Percentiles rank a stretch among this genome's conserved stretches.
Conservation (phyloP, 2,797 vertebrate genomes). For the Myripristis jacobus region DNA sequence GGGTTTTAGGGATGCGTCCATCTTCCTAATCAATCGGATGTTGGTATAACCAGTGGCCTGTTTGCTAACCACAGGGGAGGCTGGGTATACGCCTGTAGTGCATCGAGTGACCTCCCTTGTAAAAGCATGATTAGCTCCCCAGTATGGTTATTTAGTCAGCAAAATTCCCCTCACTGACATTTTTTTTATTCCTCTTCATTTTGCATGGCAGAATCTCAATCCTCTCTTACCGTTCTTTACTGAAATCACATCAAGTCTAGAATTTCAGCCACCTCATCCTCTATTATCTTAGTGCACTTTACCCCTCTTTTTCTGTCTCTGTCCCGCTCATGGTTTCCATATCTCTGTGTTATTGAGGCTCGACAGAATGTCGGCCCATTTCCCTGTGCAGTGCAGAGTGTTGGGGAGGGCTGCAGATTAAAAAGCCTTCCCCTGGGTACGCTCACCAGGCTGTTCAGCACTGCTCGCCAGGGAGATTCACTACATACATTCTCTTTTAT, state of each 20-base stretch:
- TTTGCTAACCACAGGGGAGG: slow-evolving; percentile 24
- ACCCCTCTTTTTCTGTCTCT: slow-evolving; percentile 37
- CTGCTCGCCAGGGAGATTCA: slow-evolving; percentile 78
- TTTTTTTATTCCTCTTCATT: slow-evolving; percentile 1
- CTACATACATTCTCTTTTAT: slow-evolving; percentile 84
- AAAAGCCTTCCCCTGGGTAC: slow-evolving; percentile 79
- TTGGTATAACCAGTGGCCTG: slow-evolving; percentile 38
- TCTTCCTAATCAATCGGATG: slow-evolving; percentile 55
- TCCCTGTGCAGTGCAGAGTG: slow-evolving; percentile 62
- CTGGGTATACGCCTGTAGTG: background rate
- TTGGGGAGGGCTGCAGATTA: slow-evolving; percentile 78
- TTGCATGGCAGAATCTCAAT: slow-evolving; percentile 4
- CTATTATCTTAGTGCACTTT: slow-evolving; percentile 21
- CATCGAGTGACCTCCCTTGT: slow-evolving; percentile 34
- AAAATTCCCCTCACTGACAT: slow-evolving; percentile 18
- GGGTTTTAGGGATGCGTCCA: slow-evolving; percentile 35
- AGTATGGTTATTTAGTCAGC: slow-evolving; percentile 32
- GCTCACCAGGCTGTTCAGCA: slow-evolving; percentile 77
- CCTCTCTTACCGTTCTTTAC: background rate
- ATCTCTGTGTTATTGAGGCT: slow-evolving; percentile 68
- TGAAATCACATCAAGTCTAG: slow-evolving; percentile 21
- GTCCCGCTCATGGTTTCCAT: slow-evolving; percentile 64
- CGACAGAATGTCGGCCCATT: slow-evolving; percentile 69
- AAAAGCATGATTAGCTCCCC: slow-evolving; percentile 42
- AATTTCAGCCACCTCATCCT: slow-evolving; percentile 38